phyloP scores from a whole-genome alignment of 2,888 invertebrate species.

The Lymantria dispar region DNA sequence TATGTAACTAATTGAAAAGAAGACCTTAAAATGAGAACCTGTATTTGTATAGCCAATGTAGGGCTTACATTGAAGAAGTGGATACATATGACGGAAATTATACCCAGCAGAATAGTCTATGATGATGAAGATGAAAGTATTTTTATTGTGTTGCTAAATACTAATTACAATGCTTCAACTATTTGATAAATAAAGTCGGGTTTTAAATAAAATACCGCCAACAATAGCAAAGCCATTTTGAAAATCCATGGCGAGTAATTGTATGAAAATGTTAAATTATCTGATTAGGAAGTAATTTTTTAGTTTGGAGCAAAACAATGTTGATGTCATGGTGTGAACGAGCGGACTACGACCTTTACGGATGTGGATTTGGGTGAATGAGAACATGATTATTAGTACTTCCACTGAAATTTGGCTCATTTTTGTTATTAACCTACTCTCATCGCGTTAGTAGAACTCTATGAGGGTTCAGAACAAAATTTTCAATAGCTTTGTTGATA shows the following conservation, averaged over 20 bases:
- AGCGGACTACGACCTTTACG: slow-evolving; percentile 37
- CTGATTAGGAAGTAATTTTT: slow-evolving; percentile 72
- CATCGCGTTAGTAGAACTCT: no score
- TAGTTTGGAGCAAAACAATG: slow-evolving; percentile 40
- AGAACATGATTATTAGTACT: not conserved
- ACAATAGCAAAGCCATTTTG: slow-evolving; percentile 24
- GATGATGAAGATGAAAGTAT: no score
- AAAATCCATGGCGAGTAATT: slow-evolving; percentile 34
- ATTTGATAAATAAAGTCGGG: slow-evolving; percentile 22
- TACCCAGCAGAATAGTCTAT: no score
- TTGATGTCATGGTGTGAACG: slow-evolving; percentile 40
- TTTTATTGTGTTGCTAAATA: no score
- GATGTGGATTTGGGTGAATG: slow-evolving; percentile 15
- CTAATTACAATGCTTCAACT: not conserved
- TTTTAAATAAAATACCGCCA: slow-evolving; percentile 26
- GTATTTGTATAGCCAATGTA: no score
- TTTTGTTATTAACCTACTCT: no score
- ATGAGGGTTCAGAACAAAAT: no score
- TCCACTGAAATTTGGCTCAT: not conserved
- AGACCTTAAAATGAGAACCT: no score
- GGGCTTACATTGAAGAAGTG: no score
- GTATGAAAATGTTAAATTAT: slow-evolving; percentile 44
- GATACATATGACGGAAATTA: no score
- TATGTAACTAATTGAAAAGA: no score
- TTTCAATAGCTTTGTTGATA: no score